A percentile compares a stretch with the other conserved stretches of the same genome.
phyloP scores from a whole-genome alignment of 2,797 vertebrate species.

The Margarornis squamiger region DNA sequence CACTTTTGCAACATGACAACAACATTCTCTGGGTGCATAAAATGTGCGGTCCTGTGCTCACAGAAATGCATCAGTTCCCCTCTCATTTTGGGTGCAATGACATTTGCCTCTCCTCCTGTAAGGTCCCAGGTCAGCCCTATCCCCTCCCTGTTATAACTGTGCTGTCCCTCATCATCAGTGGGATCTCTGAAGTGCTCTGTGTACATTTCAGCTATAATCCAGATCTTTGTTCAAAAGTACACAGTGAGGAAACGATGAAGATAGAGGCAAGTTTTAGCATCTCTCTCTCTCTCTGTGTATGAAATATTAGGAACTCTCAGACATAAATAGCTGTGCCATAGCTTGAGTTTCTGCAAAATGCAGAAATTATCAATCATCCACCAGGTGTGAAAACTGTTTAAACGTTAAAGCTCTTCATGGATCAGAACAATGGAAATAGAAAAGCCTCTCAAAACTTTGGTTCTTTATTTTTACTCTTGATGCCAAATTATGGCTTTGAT shows the following conservation, averaged over 20 bases:
- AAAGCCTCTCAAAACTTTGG: neutral
- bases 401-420: neutral
- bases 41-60: neutral
- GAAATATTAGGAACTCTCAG: neutral
- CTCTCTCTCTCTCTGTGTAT: too few species aligned
- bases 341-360: neutral
- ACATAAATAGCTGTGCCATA: neutral
- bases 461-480: neutral
- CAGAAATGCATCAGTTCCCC: neutral
- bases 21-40: neutral
- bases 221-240: neutral
- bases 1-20: fast-evolving
- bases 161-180: neutral
- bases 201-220: fast-evolving
- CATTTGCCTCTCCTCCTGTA: neutral
- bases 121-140: neutral
- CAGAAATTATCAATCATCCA: neutral
- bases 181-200: neutral
- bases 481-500: neutral
- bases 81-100: neutral
- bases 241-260: neutral
- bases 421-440: neutral
- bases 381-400: neutral
- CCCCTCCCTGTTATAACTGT: neutral
- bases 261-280: neutral